phyloP scores from a whole-genome alignment of 2,113 vertebrate genomes.

The Microtus oregoni region DNA sequence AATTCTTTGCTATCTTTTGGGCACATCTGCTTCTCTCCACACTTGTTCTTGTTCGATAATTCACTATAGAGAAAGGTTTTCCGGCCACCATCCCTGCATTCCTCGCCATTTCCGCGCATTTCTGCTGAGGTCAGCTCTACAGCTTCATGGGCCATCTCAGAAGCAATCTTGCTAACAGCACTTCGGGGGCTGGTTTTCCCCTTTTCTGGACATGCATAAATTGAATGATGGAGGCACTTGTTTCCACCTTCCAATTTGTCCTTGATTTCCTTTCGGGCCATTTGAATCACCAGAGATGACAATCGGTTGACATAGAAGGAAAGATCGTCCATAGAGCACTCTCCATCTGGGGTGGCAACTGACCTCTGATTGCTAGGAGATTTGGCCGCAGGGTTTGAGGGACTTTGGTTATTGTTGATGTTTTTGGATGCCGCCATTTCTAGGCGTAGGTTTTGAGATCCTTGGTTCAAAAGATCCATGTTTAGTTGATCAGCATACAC shows the following conservation, averaged over 20 bases:
- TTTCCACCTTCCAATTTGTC: constrained; percentile 76
- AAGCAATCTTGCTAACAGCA: constrained; percentile 79
- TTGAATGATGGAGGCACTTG: constrained; percentile 79
- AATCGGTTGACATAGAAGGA: constrained; percentile 77
- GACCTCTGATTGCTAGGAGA: constrained; percentile 61
- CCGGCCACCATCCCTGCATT: constrained; percentile 42
- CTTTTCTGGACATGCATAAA: constrained; percentile 63
- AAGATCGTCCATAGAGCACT: constrained; percentile 75
- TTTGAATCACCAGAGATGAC: constrained; percentile 78
- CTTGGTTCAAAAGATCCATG: constrained; percentile 46
- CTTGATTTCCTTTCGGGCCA: constrained; percentile 82
- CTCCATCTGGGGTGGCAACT: constrained; percentile 55
- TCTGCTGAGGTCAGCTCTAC: constrained; percentile 76
- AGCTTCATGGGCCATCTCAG: constrained; percentile 80
- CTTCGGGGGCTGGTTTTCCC: constrained; percentile 66
- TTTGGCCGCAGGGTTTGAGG: constrained; percentile 59
- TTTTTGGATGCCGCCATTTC: constrained; percentile 69
- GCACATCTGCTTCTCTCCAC: constrained; percentile 75
- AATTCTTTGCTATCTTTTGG: constrained; percentile 80
- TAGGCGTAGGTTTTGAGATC: constrained; percentile 48
- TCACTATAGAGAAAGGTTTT: constrained; percentile 78
- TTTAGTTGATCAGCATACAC: constrained; percentile 72
- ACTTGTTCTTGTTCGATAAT: constrained; percentile 76
- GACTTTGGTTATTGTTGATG: constrained; percentile 79
- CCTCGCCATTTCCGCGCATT: constrained; percentile 57